A percentile compares a stretch with the other conserved stretches of the same genome.
These are phyloP conservation scores for Castor canadensis DNA, from an alignment of 2,113 vertebrate species.

Conservation along the genomic window DNA sequence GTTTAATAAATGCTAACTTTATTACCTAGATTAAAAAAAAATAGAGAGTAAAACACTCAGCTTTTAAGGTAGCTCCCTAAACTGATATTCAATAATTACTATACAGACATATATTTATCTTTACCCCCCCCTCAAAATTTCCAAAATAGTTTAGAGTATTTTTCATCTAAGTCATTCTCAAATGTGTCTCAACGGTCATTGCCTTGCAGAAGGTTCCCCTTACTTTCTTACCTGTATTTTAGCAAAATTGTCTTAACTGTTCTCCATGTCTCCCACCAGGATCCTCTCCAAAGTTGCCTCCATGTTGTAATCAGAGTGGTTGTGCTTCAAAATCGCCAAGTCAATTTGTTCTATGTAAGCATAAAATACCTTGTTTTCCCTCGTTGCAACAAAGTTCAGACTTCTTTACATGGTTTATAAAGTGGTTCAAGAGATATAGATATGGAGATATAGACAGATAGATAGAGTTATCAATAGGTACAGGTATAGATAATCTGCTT, in stretches of 20 bases:
- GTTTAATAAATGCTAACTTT: neutral
- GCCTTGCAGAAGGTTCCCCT: neutral
- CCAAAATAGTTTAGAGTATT: neutral
- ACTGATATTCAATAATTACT: neutral
- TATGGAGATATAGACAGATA: no score
- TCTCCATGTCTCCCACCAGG: neutral
- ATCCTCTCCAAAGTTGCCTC: neutral
- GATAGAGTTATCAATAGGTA: neutral
- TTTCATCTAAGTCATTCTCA: neutral
- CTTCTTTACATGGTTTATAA: neutral
- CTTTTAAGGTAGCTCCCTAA: no score
- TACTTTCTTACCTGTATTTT: neutral
- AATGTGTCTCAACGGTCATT: neutral
- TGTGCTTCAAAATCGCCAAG: neutral
- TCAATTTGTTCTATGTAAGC: neutral
- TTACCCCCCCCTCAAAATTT: no score
- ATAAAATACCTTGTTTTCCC: neutral
- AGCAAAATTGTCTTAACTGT: neutral
- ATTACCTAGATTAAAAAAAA: no score
- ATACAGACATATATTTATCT: neutral
- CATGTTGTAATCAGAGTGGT: neutral
- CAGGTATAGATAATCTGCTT: no score
- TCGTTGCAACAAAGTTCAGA: neutral
- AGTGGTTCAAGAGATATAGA: neutral
- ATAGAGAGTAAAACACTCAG: no score